phyloP scores from a whole-genome alignment of 2,797 vertebrate species.

The Chrosomus eos region DNA sequence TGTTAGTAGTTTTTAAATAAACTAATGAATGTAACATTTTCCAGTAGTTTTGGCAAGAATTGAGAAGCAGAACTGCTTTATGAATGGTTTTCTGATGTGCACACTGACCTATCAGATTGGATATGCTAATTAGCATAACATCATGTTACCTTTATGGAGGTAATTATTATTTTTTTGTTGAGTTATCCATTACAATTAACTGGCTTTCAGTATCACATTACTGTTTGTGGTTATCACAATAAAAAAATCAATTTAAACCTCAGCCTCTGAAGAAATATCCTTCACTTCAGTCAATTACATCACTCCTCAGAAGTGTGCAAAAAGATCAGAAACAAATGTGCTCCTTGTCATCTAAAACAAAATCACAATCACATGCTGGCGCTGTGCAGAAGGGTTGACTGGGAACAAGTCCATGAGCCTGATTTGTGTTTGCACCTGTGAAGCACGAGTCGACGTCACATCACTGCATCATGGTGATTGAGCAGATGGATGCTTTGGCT shows the following conservation, averaged over 20 bases:
- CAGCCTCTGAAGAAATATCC: not conserved
- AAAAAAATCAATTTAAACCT: not conserved
- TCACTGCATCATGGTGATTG: not conserved
- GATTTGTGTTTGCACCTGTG: not conserved
- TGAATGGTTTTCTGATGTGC: not conserved
- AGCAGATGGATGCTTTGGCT: constrained; percentile 20
- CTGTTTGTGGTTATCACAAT: no score
- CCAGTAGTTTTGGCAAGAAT: not conserved
- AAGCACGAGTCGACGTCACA: constrained; percentile 19
- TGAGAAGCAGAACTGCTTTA: not conserved
- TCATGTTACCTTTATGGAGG: no score
- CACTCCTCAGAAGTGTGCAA: not conserved
- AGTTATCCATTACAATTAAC: no score
- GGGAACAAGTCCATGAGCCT: not conserved
- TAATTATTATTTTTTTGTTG: no score
- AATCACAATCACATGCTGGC: not conserved
- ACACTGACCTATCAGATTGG: no score
- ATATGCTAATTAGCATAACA: no score
- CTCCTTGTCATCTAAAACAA: not conserved
- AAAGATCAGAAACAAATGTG: not conserved
- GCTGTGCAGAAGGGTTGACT: not conserved
- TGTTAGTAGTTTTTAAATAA: not conserved
- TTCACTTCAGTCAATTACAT: not conserved
- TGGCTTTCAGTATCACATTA: no score
- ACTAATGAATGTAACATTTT: not conserved